phyloP scores from a whole-genome alignment of 2,113 vertebrate species.

The Notiomystis cincta region DNA sequence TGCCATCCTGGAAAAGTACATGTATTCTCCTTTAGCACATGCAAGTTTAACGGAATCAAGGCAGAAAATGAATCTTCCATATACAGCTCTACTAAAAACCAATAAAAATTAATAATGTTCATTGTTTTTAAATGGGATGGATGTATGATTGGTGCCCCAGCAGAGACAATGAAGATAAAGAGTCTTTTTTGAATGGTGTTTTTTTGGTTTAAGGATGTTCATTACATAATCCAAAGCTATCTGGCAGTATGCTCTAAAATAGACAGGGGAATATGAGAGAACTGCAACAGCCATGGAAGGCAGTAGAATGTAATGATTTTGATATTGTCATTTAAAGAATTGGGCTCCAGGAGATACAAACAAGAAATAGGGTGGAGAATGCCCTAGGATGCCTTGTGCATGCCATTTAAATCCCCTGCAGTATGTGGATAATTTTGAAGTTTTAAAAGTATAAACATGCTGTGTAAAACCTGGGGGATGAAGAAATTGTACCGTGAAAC shows the following conservation, averaged over 20 bases:
- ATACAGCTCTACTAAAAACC: conserved; percentile 3
- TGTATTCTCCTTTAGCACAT: conserved; percentile 55
- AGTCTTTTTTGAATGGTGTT: background rate
- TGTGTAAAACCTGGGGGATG: background rate
- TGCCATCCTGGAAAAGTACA: conserved; percentile 19
- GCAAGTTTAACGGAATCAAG: conserved; percentile 52
- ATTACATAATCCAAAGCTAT: background rate
- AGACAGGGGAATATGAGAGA: background rate
- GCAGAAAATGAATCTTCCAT: conserved; percentile 53
- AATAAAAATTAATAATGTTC: conserved; percentile 3
- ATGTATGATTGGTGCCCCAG: background rate
- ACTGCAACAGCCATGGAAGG: background rate
- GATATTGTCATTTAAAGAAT: background rate
- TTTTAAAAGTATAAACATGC: background rate
- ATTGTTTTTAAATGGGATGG: conserved; percentile 30
- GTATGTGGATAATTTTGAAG: background rate
- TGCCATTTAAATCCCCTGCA: background rate
- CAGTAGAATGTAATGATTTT: background rate
- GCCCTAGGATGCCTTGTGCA: background rate
- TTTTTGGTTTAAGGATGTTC: background rate
- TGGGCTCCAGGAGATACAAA: background rate
- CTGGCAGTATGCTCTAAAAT: background rate
- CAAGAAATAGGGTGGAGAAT: background rate
- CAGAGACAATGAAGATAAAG: conserved; percentile 15
- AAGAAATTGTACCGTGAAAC: background rate